Evolutionary conservation across 2,888 invertebrate genomes (phyloP).

Genomic region (Smittia aterrima): DNA sequence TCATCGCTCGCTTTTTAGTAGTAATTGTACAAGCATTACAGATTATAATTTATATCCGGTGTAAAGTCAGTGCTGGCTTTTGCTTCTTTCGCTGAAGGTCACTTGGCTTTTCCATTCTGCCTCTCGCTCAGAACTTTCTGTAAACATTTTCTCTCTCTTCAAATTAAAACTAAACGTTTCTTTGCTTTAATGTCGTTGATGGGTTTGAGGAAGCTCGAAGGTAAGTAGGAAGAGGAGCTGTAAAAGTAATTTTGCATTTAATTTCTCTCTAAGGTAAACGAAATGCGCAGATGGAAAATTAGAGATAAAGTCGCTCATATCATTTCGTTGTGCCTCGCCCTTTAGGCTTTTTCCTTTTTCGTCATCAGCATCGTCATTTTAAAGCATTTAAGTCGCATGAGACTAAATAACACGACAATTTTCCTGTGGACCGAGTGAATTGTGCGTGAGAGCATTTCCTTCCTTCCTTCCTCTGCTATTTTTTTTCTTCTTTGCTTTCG

Average conservation of each 20-base stretch:
- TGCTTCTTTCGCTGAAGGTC: neutral
- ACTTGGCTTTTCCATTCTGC: neutral
- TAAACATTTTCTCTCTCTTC: neutral
- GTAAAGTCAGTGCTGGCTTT: neutral
- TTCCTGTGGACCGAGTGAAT: neutral
- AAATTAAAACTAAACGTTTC: conserved; percentile 5
- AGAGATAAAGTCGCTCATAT: conserved; percentile 26
- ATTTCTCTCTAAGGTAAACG: conserved; percentile 16
- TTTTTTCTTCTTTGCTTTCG: neutral
- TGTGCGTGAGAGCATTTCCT: conserved; percentile 5
- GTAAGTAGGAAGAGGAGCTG: neutral
- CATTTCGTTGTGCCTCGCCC: neutral
- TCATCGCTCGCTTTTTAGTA: neutral
- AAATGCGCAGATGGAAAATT: conserved; percentile 24
- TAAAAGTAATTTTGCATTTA: conserved; percentile 37
- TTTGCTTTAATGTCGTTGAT: neutral
- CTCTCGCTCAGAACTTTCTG: neutral
- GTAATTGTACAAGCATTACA: neutral
- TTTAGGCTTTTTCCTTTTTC: neutral
- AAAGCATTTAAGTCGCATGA: neutral
- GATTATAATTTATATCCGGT: conserved; percentile 4
- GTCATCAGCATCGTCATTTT: neutral
- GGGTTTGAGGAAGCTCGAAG: neutral
- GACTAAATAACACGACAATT: neutral
- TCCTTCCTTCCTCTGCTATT: too few species aligned